phyloP scores from a whole-genome alignment of 2,888 invertebrate species.

The Troilus luridus region DNA sequence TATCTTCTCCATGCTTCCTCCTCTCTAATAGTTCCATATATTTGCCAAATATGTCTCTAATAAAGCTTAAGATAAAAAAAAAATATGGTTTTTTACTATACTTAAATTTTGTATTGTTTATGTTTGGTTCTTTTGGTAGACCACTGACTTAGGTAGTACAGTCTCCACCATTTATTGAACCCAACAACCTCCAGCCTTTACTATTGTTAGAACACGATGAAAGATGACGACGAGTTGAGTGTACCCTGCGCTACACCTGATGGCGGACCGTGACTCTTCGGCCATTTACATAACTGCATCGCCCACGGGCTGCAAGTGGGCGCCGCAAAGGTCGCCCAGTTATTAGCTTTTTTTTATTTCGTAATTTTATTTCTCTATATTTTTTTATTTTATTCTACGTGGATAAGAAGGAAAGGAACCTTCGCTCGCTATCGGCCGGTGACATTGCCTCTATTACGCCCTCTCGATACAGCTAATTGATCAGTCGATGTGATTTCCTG shows the following conservation, averaged over 20 bases:
- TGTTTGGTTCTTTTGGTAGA: too few relatives aligned
- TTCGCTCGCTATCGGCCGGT: neutral
- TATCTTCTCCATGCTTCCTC: too few relatives aligned
- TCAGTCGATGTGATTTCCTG: neutral
- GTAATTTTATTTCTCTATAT: neutral
- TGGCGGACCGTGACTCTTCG: neutral
- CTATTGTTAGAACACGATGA: neutral
- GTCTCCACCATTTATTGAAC: too few relatives aligned
- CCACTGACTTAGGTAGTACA: too few relatives aligned
- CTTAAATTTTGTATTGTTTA: too few relatives aligned
- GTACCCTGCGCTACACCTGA: slow-evolving; percentile 40
- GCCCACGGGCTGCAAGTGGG: slow-evolving; percentile 36
- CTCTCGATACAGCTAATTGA: neutral
- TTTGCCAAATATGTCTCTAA: too few relatives aligned
- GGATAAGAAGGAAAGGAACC: neutral
- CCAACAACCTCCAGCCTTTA: too few relatives aligned
- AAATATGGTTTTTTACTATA: too few relatives aligned
- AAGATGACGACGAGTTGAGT: neutral
- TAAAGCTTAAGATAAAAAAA: too few relatives aligned
- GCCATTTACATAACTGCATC: slow-evolving; percentile 42
- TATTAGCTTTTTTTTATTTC: slow-evolving; percentile 10
- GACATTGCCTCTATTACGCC: slow-evolving; percentile 2
- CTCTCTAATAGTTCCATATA: too few relatives aligned
- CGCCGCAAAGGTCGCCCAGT: slow-evolving; percentile 40
- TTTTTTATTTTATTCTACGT: neutral